Evolutionary conservation across 1,140 invertebrate genomes (phyloP), one percentile per base, ranked within the genome.

Genomic region (Drosophila quadrilineata): DNA sequence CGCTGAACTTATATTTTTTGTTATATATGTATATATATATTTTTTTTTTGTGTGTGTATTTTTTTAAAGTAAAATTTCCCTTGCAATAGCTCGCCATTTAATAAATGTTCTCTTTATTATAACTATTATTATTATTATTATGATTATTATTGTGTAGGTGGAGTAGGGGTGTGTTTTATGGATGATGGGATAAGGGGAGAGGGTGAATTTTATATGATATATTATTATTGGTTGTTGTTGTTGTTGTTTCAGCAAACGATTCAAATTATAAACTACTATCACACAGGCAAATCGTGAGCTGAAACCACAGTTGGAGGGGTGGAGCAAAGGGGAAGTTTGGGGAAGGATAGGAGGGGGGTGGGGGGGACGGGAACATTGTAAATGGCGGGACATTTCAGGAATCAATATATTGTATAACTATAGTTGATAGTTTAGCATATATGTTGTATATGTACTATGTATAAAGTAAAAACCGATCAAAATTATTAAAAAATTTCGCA

Each of bases 231-330:
- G 16, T 50, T 43, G 35, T 16, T 14, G 35, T 14, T 9, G 33
- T 5, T 43, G 41, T 41, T 48, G 33, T 36, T 64, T 70, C 73
- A 58, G 73, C 70, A 50, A 43, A 60, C 71, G 74, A 71, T 43
- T 86, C 84, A 71, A 88, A 88, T 88, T 88, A 89, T 82, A 89
- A 85, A 89, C 87, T 89, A 89, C 87, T 89, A 89, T 89, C 88
- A 89, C 88, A 89, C 88, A 89, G 88, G 82, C 76, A 89, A 88
- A 69, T 70, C 87, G 71, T 29, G 63, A 43, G 67, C 73, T 60
- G 67, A 49, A 68, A 31, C 38, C 26, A 22, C 4, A 4, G 16
- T 10, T 19, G 21, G 4, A 10, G 29, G 28, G 16, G 24, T 10
- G 24, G 28, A 41, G 5, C 16, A 31, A 35, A 56, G 26, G 6